Percentiles rank a stretch among this genome's conserved stretches.
Evolutionary conservation across 2,888 invertebrate species (phyloP).

Genomic region (Megalurothrips usitatus): DNA sequence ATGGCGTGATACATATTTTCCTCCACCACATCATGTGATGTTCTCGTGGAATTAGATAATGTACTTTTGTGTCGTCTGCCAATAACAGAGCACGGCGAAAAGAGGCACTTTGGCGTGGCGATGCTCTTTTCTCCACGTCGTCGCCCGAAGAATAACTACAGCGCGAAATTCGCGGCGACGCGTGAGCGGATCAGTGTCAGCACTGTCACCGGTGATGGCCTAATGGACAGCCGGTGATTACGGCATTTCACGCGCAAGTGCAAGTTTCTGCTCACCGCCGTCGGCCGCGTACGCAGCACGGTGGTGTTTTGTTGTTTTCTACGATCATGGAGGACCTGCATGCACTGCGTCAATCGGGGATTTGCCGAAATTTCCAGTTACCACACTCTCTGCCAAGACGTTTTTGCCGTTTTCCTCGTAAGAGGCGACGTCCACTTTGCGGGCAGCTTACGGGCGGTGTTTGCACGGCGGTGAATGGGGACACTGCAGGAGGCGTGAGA

Average conservation of each 20-base stretch:
- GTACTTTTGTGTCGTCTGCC: background rate
- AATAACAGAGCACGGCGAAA: background rate
- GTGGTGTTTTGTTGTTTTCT: too few species aligned
- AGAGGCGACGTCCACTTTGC: background rate
- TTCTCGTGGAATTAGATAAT: too few species aligned
- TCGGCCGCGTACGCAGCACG: too few species aligned
- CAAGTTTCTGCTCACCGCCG: too few species aligned
- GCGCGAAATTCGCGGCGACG: background rate
- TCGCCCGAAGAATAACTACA: background rate
- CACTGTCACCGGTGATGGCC: background rate
- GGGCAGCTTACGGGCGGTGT: background rate
- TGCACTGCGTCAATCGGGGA: too few species aligned
- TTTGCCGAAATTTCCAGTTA: too few species aligned
- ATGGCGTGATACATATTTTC: too few species aligned
- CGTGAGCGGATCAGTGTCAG: background rate
- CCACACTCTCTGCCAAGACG: too few species aligned
- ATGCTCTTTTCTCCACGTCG: conserved; percentile 1
- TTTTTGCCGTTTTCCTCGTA: too few species aligned
- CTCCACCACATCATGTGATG: too few species aligned
- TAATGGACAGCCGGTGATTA: background rate
- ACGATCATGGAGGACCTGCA: too few species aligned
- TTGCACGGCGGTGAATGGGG: background rate
- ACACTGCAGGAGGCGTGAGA: background rate
- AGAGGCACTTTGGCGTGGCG: background rate
- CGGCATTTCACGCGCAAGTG: background rate